Evolutionary conservation across 1,140 invertebrate species (phyloP), one percentile per base, ranked within the genome.

Genomic region (Drosophila seguyi): DNA sequence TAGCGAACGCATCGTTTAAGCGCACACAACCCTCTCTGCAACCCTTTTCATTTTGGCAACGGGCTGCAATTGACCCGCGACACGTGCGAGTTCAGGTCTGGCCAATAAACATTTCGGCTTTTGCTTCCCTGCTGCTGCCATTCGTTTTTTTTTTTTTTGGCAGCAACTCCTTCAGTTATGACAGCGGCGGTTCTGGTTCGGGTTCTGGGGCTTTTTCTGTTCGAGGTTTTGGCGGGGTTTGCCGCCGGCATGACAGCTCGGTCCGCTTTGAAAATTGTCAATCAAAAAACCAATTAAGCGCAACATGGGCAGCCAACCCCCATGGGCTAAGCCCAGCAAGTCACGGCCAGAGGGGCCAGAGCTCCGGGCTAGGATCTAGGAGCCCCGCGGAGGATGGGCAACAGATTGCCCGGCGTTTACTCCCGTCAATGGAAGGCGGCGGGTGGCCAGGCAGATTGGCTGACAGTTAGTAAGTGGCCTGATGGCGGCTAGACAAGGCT

Each of bases 271-370:
- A 91, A 91, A 91, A 90, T 91, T 91, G 90, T 86, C 90, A 91
- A 91, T 91, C 90, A 91, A 91, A 91, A 91, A 91, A 91, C 90
- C 90, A 91, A 91, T 91, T 91, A 91, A 86, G 85, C 85, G 85
- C 80, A 69, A 81, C 80, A 62, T 71, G 67, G 68, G 36, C 68
- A 59, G 61, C 50, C 60, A 56, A n/a, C n/a, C n/a, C n/a, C n/a
- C n/a, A n/a, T n/a, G 44, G 58, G 65, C 74, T 69, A 76, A 69
- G 73, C 61, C 44, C 16, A 41, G 16, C 25, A 47, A 71, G 71
- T 59, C 63, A 25, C 4, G 45, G 42, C 29, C 44, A 18, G 20
- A 18, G 20, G 22, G 48, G 48, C 29, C 20, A 16, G 14, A 16
- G 14, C 44, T 47, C 42, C 25, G 42, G 22, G 58, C 27, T 18